Conservation (phyloP, 2,797 vertebrate species). For the Carduelis carduelis region DNA sequence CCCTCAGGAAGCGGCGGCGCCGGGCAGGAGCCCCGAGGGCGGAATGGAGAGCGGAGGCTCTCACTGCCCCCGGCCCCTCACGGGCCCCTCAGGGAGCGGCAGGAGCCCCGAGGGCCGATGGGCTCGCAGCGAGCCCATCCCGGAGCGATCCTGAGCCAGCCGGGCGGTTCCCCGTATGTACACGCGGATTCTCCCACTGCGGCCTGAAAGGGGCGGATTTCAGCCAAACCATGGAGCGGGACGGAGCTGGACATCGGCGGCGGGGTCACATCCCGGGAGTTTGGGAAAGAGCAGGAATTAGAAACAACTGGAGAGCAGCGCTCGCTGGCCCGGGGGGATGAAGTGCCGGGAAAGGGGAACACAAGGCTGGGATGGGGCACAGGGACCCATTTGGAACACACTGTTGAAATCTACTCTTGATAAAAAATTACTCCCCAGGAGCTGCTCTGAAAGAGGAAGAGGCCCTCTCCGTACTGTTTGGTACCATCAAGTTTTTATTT, state of each 20-base stretch:
- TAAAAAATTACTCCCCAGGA: background rate
- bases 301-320: background rate
- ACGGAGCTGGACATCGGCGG: too few species aligned
- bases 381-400: fast-evolving
- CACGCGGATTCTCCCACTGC: background rate
- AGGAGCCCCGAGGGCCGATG: background rate
- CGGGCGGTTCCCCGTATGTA: too few species aligned
- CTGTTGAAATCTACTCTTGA: background rate
- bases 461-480: fast-evolving
- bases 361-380: background rate
- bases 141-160: background rate
- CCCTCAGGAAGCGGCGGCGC: too few species aligned
- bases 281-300: background rate
- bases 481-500: background rate
- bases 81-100: too few species aligned
- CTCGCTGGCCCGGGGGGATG: fast-evolving
- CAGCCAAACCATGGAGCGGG: fast-evolving
- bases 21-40: too few species aligned
- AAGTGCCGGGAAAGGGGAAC: background rate
- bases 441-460: fast-evolving
- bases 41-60: background rate
- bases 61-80: background rate
- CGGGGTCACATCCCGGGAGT: background rate
- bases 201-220: background rate
- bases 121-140: background rate